These are phyloP conservation scores for Acanthococcus lagerstroemiae DNA, from an alignment of 2,888 invertebrate genomes.

Conservation along the genomic window DNA sequence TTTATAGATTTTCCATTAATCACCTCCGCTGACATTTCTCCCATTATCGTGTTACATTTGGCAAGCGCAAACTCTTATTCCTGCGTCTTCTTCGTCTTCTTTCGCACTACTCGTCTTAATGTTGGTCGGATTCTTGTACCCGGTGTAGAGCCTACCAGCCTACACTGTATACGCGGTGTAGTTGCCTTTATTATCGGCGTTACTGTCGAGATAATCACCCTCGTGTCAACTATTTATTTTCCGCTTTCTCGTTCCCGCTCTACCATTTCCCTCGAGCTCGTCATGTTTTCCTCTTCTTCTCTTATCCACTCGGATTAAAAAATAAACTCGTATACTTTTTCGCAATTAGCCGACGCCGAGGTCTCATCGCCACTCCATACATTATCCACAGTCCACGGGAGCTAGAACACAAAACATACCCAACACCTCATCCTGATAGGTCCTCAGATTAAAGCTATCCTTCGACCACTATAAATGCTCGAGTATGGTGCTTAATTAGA, in stretches of 20 bases:
- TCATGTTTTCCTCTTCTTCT: background rate
- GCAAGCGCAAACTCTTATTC: conserved; percentile 24
- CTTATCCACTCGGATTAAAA: background rate
- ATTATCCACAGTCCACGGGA: no score
- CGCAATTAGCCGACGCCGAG: background rate
- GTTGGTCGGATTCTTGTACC: conserved; percentile 12
- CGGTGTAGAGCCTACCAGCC: background rate
- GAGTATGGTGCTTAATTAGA: no score
- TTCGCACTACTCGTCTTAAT: conserved; percentile 22
- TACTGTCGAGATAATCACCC: conserved; percentile 22
- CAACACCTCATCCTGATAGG: no score
- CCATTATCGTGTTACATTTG: conserved; percentile 25
- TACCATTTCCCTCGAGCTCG: no score
- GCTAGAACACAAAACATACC: no score
- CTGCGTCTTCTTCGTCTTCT: no score
- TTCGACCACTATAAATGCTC: no score
- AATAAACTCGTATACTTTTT: background rate
- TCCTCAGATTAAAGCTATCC: no score
- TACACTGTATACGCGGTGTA: background rate
- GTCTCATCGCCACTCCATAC: no score
- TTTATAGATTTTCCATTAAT: conserved; percentile 30
- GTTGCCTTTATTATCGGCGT: conserved; percentile 19
- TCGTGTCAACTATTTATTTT: conserved; percentile 20
- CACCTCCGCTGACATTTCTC: conserved; percentile 24
- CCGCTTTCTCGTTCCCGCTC: background rate